phyloP scores from a whole-genome alignment of 2,888 invertebrate species.

The Lepidochitona cinerea region DNA sequence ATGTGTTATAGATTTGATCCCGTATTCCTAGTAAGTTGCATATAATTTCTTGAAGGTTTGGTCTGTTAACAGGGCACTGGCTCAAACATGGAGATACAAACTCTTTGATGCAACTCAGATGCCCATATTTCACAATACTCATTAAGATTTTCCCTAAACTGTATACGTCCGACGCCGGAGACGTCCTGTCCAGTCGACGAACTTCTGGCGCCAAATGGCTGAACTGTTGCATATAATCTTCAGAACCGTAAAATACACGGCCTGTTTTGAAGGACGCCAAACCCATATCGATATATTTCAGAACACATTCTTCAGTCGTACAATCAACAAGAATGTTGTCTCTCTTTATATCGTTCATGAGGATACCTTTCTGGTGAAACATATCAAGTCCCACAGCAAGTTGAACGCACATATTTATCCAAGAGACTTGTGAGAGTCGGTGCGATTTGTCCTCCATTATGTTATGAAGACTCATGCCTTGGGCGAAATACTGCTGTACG shows the following conservation, averaged over 20 bases:
- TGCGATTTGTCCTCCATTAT: neutral
- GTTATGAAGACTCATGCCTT: neutral
- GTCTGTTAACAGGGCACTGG: neutral
- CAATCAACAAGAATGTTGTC: conserved; percentile 4
- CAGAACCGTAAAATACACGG: neutral
- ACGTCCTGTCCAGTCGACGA: neutral
- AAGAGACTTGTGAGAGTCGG: neutral
- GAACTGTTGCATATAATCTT: neutral
- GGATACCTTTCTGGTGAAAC: neutral
- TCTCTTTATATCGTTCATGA: conserved; percentile 5
- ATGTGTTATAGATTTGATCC: neutral
- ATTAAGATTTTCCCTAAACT: neutral
- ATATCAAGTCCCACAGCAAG: neutral
- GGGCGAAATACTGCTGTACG: neutral
- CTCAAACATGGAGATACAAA: neutral
- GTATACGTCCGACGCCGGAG: neutral
- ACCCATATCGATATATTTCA: conserved; percentile 5
- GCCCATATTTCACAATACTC: neutral
- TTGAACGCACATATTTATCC: neutral
- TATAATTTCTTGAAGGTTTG: neutral
- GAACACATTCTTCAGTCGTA: neutral
- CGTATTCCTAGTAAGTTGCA: neutral
- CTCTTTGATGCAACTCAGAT: neutral
- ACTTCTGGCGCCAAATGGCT: conserved; percentile 5
- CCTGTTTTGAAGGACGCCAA: neutral